Evolutionary conservation across 2,888 invertebrate genomes (phyloP), one percentile per base, ranked within the genome.

Genomic region (Limnephilus auricula): DNA sequence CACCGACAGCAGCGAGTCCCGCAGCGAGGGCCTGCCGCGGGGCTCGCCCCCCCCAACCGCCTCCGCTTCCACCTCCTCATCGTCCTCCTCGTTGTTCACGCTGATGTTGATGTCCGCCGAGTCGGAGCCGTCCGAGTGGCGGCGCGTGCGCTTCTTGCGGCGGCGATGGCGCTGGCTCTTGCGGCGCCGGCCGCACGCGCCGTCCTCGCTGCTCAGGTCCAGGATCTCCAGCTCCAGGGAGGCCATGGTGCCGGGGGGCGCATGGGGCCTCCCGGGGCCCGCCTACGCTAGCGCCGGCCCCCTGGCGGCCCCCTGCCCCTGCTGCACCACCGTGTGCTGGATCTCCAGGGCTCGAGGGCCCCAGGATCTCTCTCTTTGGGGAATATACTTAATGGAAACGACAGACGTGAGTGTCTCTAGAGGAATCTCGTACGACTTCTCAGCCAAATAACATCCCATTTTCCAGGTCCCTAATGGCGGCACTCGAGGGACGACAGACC

Each of bases 221-320:
- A 98, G 98, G 95, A 95, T 94, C 97, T 98, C 96, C 97, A 97
- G 96, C 97, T 98, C 96, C 96, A 97, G 95, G 96, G 97, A 97
- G 94, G 94, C 97, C 97, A 91, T 96, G 97, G 97, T 97, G 97
- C 95, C 97, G 97, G 96, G 93, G 82, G 89, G 31, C 91, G 89
- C 91, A 92, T 86, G 90, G 95, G 93, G 94, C 65, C 65, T 65
- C 94, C 94, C 91, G 91, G 94, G 94, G 90, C 93, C 91, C 93
- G 92, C 92, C 92, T 92, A 65, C 92, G 90, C 92, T 92, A 93
- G 94, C 94, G 94, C 95, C 94, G 94, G 94, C 94, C 94, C 94
- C 94, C 94, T 94, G 94, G 94, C 95, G 94, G 94, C 94, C 92
- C 94, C 94, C 45, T 45, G 65, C 65, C 50, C 30, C 2, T 45